Evolutionary conservation across 2,113 vertebrate species (phyloP).

Genomic region (Bettongia penicillata): DNA sequence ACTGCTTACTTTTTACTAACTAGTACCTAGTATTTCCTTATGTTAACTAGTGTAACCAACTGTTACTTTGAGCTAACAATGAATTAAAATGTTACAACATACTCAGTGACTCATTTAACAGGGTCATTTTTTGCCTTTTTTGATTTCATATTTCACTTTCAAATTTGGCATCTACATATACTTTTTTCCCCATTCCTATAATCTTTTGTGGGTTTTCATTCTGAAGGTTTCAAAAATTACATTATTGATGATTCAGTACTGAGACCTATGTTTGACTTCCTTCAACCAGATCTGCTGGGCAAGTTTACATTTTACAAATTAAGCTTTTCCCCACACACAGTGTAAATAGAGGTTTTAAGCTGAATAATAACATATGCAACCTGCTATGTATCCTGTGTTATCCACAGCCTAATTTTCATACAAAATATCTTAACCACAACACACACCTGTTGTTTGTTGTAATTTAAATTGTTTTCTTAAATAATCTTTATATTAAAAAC

Average conservation of each 20-base stretch:
- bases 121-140: constrained; percentile 1
- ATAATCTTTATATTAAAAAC: constrained; percentile 20
- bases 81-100: not conserved
- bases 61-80: not conserved
- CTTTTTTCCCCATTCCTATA: not conserved
- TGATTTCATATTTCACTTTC: constrained; percentile 39
- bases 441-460: constrained; percentile 33
- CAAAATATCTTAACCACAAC: not conserved
- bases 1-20: not conserved
- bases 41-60: not conserved
- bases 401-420: constrained; percentile 6
- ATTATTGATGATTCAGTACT: constrained; percentile 6
- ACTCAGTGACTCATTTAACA: not conserved
- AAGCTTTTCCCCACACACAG: constrained; percentile 29
- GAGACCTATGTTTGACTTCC: not conserved
- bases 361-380: constrained; percentile 8
- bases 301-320: constrained; percentile 47
- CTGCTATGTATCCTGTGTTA: constrained; percentile 41
- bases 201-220: constrained; percentile 37
- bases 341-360: constrained; percentile 25
- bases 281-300: not conserved
- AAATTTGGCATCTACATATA: constrained; percentile 1
- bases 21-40: not conserved
- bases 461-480: constrained; percentile 53
- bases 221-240: constrained; percentile 14